Percentiles rank a stretch among this genome's conserved stretches.
Evolutionary conservation across 2,888 invertebrate genomes (phyloP).

Genomic region (Chymomyza procnemis): DNA sequence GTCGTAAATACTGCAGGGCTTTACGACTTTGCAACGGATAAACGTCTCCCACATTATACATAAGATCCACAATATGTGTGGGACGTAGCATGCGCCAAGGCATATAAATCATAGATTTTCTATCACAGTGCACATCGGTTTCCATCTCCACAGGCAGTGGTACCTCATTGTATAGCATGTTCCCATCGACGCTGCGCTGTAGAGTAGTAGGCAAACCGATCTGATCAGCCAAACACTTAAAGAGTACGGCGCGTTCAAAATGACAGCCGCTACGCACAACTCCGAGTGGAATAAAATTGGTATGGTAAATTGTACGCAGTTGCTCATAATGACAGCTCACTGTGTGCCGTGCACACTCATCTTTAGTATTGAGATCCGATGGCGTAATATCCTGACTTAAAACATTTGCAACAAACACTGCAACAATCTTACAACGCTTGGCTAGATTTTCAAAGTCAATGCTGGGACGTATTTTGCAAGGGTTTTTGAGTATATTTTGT

Average conservation of each 20-base stretch:
- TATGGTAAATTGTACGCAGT: slow-evolving; percentile 78
- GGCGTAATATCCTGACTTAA: slow-evolving; percentile 54
- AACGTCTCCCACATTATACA: slow-evolving; percentile 74
- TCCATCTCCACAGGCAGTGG: slow-evolving; percentile 79
- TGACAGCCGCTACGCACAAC: slow-evolving; percentile 81
- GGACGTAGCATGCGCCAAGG: slow-evolving; percentile 81
- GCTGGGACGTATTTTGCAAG: slow-evolving; percentile 43
- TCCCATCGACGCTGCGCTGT: slow-evolving; percentile 80
- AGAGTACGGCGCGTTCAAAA: slow-evolving; percentile 83
- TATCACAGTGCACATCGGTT: slow-evolving; percentile 67
- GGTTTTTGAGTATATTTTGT: slow-evolving; percentile 59
- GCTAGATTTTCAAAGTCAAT: slow-evolving; percentile 74
- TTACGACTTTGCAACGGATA: slow-evolving; percentile 75
- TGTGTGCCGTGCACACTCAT: slow-evolving; percentile 79
- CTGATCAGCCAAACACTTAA: slow-evolving; percentile 83
- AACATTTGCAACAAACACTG: slow-evolving; percentile 78
- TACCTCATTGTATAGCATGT: slow-evolving; percentile 83
- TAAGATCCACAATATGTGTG: slow-evolving; percentile 83
- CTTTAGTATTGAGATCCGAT: slow-evolving; percentile 74
- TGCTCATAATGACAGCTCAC: slow-evolving; percentile 80
- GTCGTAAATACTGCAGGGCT: slow-evolving; percentile 68
- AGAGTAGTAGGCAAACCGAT: slow-evolving; percentile 82
- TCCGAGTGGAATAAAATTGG: slow-evolving; percentile 82
- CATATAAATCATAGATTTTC: slow-evolving; percentile 63
- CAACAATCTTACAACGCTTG: slow-evolving; percentile 77